Evolutionary conservation across 2,113 vertebrate genomes (phyloP), one percentile per base, ranked within the genome.

Genomic region (Tachysurus vachellii): DNA sequence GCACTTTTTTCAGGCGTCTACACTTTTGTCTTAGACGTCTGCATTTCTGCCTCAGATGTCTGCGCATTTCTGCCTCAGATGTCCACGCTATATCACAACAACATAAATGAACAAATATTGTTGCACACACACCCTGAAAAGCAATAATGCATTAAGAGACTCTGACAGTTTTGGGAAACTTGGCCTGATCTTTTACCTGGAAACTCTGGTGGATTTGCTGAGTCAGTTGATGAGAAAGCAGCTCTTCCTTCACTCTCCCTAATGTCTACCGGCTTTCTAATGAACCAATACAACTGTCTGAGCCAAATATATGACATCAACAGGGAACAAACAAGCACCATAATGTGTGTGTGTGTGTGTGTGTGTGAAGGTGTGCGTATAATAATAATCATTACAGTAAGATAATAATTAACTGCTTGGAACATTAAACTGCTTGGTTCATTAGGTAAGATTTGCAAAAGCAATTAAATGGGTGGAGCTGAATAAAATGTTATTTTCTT

Each of bases 211-310:
- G 44, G 44, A 76, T 79, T 76, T 80, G 84, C 59, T 79, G 73
- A 80, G 42, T 86, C 84, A 80, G 75, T 53, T 36, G 84, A 68
- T 54, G 47, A 54, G 75, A 36, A 64, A 26, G 47, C 75, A 54
- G n/a, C 73, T 31, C 16, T 44, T 66, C 75, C n/a, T 31, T 53
- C 57, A 23, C n/a, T 10, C 44, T 28, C 75, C 21, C 73, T 85
- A 79, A 79, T 66, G 75, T 44, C 19, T 61, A 53, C 80, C 61
- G 21, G 64, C 44, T 86, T 80, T 79, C 28, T 86, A 86, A 79
- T 50, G 71, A 75, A 16, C 44, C 42, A 19, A 17, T 42, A 28
- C 28, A 68, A 36, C 50, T 56, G 82, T 42, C 83, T 42, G 42
- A 5, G 70, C 6, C 28, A 73, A 53, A 70, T 73, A 57, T 71